These are phyloP conservation scores for Hypothenemus hampei DNA, from an alignment of 1,140 invertebrate genomes.

Conservation along the genomic window DNA sequence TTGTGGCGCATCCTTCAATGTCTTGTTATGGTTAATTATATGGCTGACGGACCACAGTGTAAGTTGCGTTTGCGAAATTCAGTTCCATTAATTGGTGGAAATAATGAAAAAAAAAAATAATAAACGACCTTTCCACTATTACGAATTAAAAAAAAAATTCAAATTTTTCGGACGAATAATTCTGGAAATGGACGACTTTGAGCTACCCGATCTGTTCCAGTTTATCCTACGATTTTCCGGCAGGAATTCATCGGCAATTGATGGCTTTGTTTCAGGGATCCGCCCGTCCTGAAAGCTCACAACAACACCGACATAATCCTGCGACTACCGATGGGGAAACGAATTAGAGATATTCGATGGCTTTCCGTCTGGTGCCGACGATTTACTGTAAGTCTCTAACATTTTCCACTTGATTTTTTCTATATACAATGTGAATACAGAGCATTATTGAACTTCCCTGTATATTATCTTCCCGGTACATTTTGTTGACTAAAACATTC, in stretches of 20 bases:
- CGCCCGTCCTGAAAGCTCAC: slow-evolving; percentile 67
- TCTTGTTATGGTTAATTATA: slow-evolving; percentile 24
- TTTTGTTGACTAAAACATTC: neutral
- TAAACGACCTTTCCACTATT: no score
- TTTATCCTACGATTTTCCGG: slow-evolving; percentile 15
- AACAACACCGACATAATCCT: slow-evolving; percentile 77
- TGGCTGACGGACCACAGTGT: no score
- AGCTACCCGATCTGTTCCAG: neutral
- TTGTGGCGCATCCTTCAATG: slow-evolving; percentile 13
- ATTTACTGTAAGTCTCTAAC: slow-evolving; percentile 70
- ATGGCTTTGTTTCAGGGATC: slow-evolving; percentile 62
- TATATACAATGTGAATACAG: neutral
- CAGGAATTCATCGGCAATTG: slow-evolving; percentile 17
- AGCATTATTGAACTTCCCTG: neutral
- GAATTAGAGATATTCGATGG: slow-evolving; percentile 82
- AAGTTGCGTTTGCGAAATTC: no score
- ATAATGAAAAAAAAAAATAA: no score
- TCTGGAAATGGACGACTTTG: no score
- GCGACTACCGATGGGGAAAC: slow-evolving; percentile 72
- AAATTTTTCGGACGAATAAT: no score
- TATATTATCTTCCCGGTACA: no score
- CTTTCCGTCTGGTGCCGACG: slow-evolving; percentile 84
- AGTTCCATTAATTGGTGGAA: no score
- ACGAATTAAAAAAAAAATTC: no score
- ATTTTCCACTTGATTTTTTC: no score